Conservation (phyloP, 2,888 invertebrate species). For the Cordilura impudica region DNA sequence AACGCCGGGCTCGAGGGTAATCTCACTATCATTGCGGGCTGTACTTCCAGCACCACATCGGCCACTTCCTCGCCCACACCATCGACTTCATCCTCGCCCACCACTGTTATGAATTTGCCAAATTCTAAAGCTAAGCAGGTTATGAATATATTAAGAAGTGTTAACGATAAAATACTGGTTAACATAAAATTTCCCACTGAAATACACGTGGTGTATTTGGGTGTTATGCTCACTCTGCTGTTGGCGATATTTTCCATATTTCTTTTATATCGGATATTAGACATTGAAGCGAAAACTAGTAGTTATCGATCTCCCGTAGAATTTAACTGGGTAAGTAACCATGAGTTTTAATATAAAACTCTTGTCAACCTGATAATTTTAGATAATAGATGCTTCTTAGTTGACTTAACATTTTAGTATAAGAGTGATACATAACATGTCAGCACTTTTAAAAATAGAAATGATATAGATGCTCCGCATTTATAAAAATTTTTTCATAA, state of each 20-base stretch:
- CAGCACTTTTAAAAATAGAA: too few relatives aligned
- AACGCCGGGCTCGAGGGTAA: conserved; percentile 55
- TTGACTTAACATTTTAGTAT: too few relatives aligned
- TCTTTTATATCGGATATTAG: conserved; percentile 76
- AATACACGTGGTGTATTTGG: conserved; percentile 75
- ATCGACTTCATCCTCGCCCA: conserved; percentile 66
- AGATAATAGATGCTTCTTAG: too few relatives aligned
- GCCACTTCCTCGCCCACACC: conserved; percentile 65
- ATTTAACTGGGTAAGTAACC: conserved; percentile 75
- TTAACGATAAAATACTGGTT: conserved; percentile 65
- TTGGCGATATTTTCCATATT: conserved; percentile 76
- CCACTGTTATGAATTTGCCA: conserved; percentile 62
- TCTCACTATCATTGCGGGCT: conserved; percentile 66
- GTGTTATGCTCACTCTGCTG: conserved; percentile 73
- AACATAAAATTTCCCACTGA: conserved; percentile 73
- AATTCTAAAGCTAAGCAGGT: conserved; percentile 62
- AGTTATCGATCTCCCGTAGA: conserved; percentile 74
- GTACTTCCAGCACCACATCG: conserved; percentile 66
- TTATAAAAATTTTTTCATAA: too few relatives aligned
- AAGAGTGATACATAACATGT: too few relatives aligned
- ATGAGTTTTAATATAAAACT: too few relatives aligned
- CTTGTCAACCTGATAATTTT: too few relatives aligned
- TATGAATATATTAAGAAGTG: conserved; percentile 65
- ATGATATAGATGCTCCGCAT: too few relatives aligned
- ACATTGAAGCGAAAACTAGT: conserved; percentile 76